Evolutionary conservation across 2,797 vertebrate genomes (phyloP).

Genomic region (Hafferia zeledoni): DNA sequence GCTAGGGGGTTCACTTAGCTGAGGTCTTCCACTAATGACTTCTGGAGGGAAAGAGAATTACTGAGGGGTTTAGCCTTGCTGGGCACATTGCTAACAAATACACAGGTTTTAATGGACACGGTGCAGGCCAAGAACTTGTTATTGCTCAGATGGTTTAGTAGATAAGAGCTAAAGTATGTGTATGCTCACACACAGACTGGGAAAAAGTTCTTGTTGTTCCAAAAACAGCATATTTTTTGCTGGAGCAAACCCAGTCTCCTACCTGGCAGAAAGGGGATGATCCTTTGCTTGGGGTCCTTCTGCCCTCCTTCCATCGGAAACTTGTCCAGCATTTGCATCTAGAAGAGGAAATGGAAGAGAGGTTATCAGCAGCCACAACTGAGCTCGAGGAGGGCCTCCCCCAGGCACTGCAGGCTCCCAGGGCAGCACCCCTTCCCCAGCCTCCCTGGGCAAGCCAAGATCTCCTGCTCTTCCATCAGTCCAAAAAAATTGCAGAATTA

Average conservation of each 20-base stretch:
- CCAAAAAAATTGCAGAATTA: neutral
- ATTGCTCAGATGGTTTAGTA: neutral
- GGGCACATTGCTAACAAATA: neutral
- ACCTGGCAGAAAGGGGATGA: conserved; percentile 98
- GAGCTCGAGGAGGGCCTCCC: neutral
- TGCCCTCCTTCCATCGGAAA: conserved; percentile 98
- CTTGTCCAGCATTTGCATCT: conserved; percentile 99
- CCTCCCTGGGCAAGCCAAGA: fast-evolving
- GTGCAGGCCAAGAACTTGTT: neutral
- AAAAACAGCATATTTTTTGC: neutral
- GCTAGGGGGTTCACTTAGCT: neutral
- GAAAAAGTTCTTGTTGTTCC: neutral
- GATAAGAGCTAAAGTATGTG: neutral
- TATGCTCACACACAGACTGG: neutral
- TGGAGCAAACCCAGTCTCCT: neutral
- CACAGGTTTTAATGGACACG: neutral
- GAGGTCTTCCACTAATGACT: neutral
- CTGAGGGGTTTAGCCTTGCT: neutral
- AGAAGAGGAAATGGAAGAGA: conserved; percentile 42
- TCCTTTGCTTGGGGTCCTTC: conserved; percentile 97
- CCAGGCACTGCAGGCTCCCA: neutral
- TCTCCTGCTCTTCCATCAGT: neutral
- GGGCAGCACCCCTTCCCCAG: neutral
- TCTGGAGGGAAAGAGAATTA: neutral
- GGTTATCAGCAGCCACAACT: neutral